Percentiles rank a stretch among this genome's conserved stretches.
Conservation (phyloP, 2,888 invertebrate genomes). For the Scaptomyza parva region DNA sequence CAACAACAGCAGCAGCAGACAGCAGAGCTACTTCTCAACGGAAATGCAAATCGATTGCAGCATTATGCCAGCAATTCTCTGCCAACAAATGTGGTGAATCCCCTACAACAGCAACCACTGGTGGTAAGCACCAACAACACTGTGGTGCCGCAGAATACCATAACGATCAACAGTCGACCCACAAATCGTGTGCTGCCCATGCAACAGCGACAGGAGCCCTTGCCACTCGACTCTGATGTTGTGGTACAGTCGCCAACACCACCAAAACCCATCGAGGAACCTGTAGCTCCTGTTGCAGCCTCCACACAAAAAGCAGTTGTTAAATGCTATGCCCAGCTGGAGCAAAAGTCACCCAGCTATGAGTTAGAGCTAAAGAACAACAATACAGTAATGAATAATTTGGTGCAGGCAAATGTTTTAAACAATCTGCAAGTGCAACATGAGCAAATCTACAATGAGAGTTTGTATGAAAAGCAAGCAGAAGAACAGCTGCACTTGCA, state of each 20-base stretch:
- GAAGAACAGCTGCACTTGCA: slow-evolving; percentile 35
- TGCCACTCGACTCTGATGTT: slow-evolving; percentile 41
- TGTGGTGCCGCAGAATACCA: slow-evolving; percentile 54
- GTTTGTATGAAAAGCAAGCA: slow-evolving; percentile 54
- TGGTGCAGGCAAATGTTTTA: slow-evolving; percentile 29
- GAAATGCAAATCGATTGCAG: slow-evolving; percentile 58
- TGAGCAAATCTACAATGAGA: slow-evolving; percentile 48
- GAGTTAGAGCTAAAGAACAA: slow-evolving; percentile 60
- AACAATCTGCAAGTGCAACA: slow-evolving; percentile 43
- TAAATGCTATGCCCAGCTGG: slow-evolving; percentile 56
- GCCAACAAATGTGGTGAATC: slow-evolving; percentile 90
- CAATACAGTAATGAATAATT: slow-evolving; percentile 11
- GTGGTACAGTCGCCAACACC: slow-evolving; percentile 69
- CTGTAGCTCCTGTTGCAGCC: slow-evolving; percentile 31
- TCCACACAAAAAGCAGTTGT: slow-evolving; percentile 52
- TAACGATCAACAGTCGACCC: slow-evolving; percentile 86
- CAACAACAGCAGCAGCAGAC: slow-evolving; percentile 41
- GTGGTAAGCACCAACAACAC: slow-evolving; percentile 74
- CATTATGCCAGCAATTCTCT: slow-evolving; percentile 83
- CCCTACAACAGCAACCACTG: slow-evolving; percentile 86
- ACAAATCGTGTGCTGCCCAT: slow-evolving; percentile 92
- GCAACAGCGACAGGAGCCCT: slow-evolving; percentile 88
- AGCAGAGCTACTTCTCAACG: slow-evolving; percentile 49
- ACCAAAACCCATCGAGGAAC: slow-evolving; percentile 65
- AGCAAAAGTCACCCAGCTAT: slow-evolving; percentile 64